Evolutionary conservation across 2,888 invertebrate species (phyloP).

Genomic region (Meloe dianella): DNA sequence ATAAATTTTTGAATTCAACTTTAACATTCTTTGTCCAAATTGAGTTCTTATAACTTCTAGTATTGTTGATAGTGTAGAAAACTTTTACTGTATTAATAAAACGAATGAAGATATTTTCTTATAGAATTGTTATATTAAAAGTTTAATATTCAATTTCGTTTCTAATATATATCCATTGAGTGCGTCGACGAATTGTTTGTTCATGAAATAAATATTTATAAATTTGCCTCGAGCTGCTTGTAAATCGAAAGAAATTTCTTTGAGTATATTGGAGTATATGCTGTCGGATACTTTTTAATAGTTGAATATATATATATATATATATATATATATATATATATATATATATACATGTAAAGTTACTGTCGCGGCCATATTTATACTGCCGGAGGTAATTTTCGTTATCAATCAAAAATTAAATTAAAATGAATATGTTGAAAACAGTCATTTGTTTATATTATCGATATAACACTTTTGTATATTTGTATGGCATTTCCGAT

Average conservation of each 20-base stretch:
- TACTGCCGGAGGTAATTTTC: background rate
- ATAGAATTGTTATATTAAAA: conserved; percentile 28
- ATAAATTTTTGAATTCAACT: too few relatives aligned
- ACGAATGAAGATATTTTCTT: conserved; percentile 3
- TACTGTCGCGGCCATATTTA: background rate
- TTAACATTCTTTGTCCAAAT: too few relatives aligned
- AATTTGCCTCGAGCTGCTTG: conserved; percentile 23
- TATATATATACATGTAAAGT: background rate
- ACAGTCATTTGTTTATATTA: conserved; percentile 20
- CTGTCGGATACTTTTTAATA: background rate
- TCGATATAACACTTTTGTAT: conserved; percentile 17
- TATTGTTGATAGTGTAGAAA: background rate
- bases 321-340: background rate
- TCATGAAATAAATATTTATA: conserved; percentile 32
- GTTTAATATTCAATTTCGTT: conserved; percentile 31
- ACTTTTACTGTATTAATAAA: background rate
- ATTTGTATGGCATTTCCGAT: conserved; percentile 17
- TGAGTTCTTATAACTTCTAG: too few relatives aligned
- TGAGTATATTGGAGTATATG: conserved; percentile 24
- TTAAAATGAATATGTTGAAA: background rate
- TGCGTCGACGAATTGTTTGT: conserved; percentile 27
- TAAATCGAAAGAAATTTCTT: conserved; percentile 29
- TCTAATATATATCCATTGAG: conserved; percentile 24
- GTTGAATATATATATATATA: too few relatives aligned
- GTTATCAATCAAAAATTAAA: background rate